Evolutionary conservation across 2,797 vertebrate genomes (phyloP).

Genomic region (Mareca penelope): DNA sequence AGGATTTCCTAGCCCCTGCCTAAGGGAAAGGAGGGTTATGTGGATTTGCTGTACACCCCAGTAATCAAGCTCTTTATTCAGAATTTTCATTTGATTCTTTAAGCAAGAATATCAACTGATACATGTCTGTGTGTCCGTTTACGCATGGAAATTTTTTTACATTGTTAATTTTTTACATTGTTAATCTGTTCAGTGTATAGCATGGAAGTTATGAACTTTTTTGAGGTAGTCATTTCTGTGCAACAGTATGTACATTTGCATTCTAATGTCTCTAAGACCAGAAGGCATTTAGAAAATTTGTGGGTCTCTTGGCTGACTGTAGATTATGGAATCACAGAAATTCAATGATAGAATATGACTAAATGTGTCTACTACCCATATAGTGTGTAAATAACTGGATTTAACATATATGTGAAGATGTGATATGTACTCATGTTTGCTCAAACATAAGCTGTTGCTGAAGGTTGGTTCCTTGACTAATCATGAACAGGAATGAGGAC

Average conservation of each 20-base stretch:
- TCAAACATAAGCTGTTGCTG: not conserved
- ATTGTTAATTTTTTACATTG: not conserved
- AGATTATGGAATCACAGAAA: not conserved
- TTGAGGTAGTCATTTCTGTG: not conserved
- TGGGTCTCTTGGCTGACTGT: not conserved
- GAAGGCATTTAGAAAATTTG: not conserved
- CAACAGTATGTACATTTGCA: not conserved
- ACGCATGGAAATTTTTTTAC: accelerated
- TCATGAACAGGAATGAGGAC: not conserved
- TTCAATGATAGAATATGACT: accelerated
- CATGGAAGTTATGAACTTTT: accelerated
- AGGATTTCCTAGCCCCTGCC: not conserved
- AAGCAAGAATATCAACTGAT: not conserved
- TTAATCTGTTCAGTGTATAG: not conserved
- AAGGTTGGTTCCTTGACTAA: not conserved
- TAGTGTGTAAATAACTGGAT: not conserved
- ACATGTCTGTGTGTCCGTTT: not conserved
- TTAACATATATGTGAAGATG: not conserved
- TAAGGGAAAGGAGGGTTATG: not conserved
- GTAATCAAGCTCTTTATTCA: not conserved
- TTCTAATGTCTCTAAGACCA: not conserved
- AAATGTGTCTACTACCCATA: not conserved
- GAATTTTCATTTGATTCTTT: not conserved
- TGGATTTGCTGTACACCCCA: not conserved
- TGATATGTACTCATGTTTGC: not conserved